phyloP scores from a whole-genome alignment of 2,113 vertebrate genomes.

The Opisthocomus hoazin region DNA sequence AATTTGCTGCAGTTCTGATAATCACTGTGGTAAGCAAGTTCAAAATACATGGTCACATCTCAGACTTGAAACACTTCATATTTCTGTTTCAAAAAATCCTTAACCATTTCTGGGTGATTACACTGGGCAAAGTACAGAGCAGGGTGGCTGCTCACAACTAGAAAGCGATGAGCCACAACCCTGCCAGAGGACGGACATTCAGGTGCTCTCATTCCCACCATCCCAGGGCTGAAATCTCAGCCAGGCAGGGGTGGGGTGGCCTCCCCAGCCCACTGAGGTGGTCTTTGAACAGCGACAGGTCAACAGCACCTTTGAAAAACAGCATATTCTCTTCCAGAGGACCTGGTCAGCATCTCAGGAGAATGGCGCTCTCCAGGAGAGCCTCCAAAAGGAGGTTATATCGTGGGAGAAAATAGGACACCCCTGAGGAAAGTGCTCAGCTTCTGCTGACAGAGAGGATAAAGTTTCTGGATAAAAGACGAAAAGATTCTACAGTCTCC shows the following conservation, averaged over 20 bases:
- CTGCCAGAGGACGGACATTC: rapidly evolving
- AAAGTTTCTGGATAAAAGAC: not conserved
- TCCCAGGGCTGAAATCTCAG: not conserved
- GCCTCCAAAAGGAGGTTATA: not conserved
- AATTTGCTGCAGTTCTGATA: not conserved
- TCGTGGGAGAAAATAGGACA: not conserved
- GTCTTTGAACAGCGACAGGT: not conserved
- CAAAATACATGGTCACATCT: not conserved
- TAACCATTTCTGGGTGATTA: not conserved
- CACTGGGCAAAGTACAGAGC: not conserved
- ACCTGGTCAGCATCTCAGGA: not conserved
- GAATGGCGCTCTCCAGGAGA: not conserved
- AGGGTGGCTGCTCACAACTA: not conserved
- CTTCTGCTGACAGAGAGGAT: not conserved
- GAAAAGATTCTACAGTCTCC: not conserved
- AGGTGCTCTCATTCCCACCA: not conserved
- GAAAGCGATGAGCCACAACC: not conserved
- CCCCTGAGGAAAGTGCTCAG: not conserved
- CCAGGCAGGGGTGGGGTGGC: too few relatives aligned
- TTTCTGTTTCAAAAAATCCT: not conserved
- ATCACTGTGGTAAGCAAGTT: rapidly evolving
- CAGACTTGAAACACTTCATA: not conserved
- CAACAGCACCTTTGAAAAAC: not conserved
- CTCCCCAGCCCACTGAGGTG: not conserved
- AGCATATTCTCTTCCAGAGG: not conserved